phyloP scores from a whole-genome alignment of 2,113 vertebrate species.

The Pseudorasbora parva region DNA sequence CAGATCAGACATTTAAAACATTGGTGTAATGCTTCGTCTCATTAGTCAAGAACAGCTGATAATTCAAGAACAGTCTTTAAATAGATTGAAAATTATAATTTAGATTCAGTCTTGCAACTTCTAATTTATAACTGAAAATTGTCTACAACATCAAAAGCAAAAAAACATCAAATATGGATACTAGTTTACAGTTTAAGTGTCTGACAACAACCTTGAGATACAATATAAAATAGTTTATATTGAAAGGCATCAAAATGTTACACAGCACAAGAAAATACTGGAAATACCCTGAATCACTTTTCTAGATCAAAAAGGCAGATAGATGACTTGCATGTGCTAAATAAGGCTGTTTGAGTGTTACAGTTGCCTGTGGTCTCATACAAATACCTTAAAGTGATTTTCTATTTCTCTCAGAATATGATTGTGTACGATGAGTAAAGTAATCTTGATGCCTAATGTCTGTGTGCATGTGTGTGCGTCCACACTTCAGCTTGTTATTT shows the following conservation, averaged over 20 bases:
- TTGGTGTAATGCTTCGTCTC: too few species aligned
- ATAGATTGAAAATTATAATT: neutral
- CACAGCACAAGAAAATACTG: neutral
- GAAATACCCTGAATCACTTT: neutral
- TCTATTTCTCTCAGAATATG: neutral
- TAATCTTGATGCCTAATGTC: neutral
- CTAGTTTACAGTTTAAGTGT: neutral
- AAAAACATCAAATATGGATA: neutral
- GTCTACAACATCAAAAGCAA: neutral
- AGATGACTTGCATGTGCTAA: neutral
- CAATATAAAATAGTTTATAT: neutral
- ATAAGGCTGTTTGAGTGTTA: neutral
- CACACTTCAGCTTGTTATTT: slow-evolving; percentile 15
- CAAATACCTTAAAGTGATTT: neutral
- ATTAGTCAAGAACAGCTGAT: too few species aligned
- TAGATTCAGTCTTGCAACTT: neutral
- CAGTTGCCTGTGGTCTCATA: neutral
- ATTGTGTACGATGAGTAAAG: neutral
- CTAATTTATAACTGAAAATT: neutral
- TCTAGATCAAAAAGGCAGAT: neutral
- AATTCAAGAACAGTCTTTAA: neutral
- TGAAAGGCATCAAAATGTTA: neutral
- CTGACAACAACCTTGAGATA: neutral
- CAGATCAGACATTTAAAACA: neutral
- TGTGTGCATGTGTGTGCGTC: neutral